Evolutionary conservation across 2,113 vertebrate species (phyloP), one percentile per base, ranked within the genome.

Genomic region (Heloderma charlesbogerti): DNA sequence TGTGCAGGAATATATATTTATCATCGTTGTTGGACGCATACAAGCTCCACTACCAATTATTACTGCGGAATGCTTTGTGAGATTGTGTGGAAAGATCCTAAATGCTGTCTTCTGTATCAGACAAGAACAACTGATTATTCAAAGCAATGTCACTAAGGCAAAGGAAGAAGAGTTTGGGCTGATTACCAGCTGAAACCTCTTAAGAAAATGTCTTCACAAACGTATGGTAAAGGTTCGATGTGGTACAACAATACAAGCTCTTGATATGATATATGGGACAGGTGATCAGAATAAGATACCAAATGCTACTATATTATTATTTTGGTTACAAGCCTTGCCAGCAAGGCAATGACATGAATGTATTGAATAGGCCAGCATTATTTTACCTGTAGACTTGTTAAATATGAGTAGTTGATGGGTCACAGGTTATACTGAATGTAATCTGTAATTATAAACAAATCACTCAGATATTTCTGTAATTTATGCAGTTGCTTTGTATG

Each of bases 401-500:
- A 93, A 93, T 86, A 81, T 80, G 88, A 86, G 90, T 93, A 89
- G 82, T 82, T 94, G 92, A 92, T 93, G 93, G 45, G 89, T 96
- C 95, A 92, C 96, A 96, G 96, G 97, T 97, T 96, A 96, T 95
- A 96, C 1, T 98, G 97, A 98, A 98, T 97, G 97, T 97, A 98
- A 98, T 96, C 96, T 95, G 94, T 96, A 94, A 94, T 92, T 96
- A 94, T 91, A 97, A 95, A 77, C 93, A 92, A 97, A 95, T 93
- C 95, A 92, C 95, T 95, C 95, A 91, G 48, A 95, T 95, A 92
- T 93, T 94, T 95, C 95, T 97, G 88, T 98, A 98, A 98, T 96
- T 98, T 98, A 98, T 98, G n/a, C n/a, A 98, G 98, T 97, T 98
- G 97, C 97, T 98, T 98, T 98, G 96, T 97, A 98, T 98, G 98